Conservation (phyloP, 2,113 vertebrate genomes). For the Dolichallabes microphthalmus region DNA sequence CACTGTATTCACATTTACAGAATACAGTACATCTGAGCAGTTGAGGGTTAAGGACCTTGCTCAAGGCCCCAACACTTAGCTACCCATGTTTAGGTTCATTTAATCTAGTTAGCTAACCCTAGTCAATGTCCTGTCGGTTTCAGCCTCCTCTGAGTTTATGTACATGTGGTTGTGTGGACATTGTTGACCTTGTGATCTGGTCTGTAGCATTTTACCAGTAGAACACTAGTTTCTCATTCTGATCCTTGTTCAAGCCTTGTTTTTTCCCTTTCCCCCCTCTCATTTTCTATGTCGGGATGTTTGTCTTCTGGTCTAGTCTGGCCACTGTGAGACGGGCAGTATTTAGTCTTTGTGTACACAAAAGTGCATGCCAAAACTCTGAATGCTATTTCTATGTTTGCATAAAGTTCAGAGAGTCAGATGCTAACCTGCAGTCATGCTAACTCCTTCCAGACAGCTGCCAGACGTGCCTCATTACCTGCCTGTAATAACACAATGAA, state of each 20-base stretch:
- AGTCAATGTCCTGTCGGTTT: constrained; percentile 1
- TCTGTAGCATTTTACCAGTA: constrained; percentile 40
- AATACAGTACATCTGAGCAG: too few relatives aligned
- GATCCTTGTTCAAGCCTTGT: constrained; percentile 24
- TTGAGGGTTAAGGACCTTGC: too few relatives aligned
- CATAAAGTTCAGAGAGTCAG: background rate
- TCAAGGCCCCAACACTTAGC: too few relatives aligned
- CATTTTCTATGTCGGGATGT: constrained; percentile 45
- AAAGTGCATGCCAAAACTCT: constrained; percentile 53
- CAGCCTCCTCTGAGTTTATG: background rate
- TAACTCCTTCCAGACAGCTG: constrained; percentile 42
- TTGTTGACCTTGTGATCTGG: constrained; percentile 54
- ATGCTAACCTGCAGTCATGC: constrained; percentile 16
- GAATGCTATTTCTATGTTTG: constrained; percentile 20
- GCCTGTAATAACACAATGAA: constrained; percentile 22
- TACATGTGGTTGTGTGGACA: constrained; percentile 5
- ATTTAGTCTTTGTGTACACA: constrained; percentile 38
- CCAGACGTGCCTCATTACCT: constrained; percentile 36
- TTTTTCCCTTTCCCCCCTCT: constrained; percentile 50
- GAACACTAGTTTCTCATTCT: constrained; percentile 38
- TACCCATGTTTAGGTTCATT: background rate
- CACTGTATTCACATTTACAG: too few relatives aligned
- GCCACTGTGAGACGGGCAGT: constrained; percentile 52
- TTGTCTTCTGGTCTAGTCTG: constrained; percentile 37
- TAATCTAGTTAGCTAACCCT: background rate